Evolutionary conservation across 1,140 invertebrate genomes (phyloP), one percentile per base, ranked within the genome.

Genomic region (Hyles euphorbiae): DNA sequence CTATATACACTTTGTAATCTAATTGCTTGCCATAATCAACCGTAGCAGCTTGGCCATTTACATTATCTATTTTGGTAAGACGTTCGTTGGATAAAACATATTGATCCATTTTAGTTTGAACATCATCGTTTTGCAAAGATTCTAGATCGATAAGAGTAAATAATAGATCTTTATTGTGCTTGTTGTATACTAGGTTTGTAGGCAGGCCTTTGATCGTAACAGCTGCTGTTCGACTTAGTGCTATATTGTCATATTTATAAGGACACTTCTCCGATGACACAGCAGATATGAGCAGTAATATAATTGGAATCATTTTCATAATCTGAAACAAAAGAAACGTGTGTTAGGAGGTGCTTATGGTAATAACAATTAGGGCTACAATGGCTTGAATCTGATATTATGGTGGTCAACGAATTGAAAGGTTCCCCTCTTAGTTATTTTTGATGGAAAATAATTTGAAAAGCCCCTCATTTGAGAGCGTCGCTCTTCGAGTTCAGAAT

Each of bases 41-140:
- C 3, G 83, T 81, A 11, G 83, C 71, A 0, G 79, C 74, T 67
- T 88, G 85, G 0, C 83, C 85, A 10, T 82, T 81, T 0, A 88
- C 56, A 58, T 79, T 76, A 11, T 84, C 77, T 55, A 88, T 82
- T 74, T 79, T 79, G 3, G 76, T 80, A 3, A 82, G 76, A 46
- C 68, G 65, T 12, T 72, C 72, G 44, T 81, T 66, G 53, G 67
- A 74, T 3, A 87, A 48, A 33, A 85, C 48, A n/a, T 87, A 87
- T 62, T 88, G 83, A 45, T 88, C 85, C 85, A 88, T 88, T 78
- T 75, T 81, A 1, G 85, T 88, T 60, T 88, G 81, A 6, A 84
- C 72, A 7, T 81, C 69, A 11, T 88, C 82, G 11, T 84, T 68
- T 58, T 81, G 74, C 51, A 88, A 50, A 12, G 82, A 74, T 34